Evolutionary conservation across 2,888 invertebrate species (phyloP), one percentile per base, ranked within the genome.

Genomic region (Tipula lateralis): DNA sequence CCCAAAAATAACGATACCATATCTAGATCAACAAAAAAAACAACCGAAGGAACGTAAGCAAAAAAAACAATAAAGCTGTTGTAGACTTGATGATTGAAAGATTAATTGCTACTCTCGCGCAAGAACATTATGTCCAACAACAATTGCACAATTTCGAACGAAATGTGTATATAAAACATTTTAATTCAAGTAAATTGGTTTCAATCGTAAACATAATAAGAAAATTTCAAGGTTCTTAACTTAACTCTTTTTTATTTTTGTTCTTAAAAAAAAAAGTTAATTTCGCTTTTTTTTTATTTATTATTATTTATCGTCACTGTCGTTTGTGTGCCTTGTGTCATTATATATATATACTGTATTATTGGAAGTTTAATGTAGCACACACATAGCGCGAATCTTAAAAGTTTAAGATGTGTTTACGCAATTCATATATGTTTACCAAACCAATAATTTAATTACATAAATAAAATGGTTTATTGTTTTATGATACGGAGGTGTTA

Each of bases 21-120:
- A 66, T 66, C 66, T 66, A 66, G 66, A 66, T 66, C 66, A 66
- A 66, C 24, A 66, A 24, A 19, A 44, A 50, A 16, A 66, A 24
- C 66, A 12, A 66, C 66, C 66, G 24, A 24, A 66, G 66, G 24
- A 66, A 66, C 24, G 66, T 24, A 66, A 24, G 24, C 66, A 66
- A 66, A 24, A 66, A 66, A 24, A 66, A 66, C 66, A 66, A 66
- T 66, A 66, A 66, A 66, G 66, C 66, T 66, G 66, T n/a, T n/a
- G n/a, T 66, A 66, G 66, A 66, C 66, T 66, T 66, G 66, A 66
- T 66, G 66, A 66, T 66, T 66, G 66, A 66, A 66, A 66, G 66
- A 66, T 66, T 66, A 66, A 66, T 66, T 66, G 66, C 66, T 66
- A 66, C 66, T 66, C 66, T 66, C 66, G 66, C 66, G 24, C 66